These are phyloP conservation scores for Anguilla obscura DNA, from an alignment of 2,797 vertebrate genomes.

Conservation along the genomic window DNA sequence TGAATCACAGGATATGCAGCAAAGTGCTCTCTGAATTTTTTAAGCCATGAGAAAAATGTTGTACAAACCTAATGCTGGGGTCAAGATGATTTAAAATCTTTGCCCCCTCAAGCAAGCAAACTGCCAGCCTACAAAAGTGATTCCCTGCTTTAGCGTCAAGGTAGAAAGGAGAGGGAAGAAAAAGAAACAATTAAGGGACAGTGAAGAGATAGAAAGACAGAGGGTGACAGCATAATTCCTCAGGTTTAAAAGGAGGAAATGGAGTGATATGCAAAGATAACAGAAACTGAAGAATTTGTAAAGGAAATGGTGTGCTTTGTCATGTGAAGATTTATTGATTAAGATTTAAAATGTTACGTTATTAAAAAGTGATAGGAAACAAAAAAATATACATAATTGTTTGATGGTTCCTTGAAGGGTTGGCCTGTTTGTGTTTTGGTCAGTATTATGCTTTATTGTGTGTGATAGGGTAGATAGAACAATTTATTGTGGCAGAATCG, in stretches of 20 bases:
- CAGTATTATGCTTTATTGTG: constrained; percentile 33
- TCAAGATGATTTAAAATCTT: constrained; percentile 64
- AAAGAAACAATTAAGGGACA: not conserved
- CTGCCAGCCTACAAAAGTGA: not conserved
- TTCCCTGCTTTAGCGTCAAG: not conserved
- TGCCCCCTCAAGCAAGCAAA: not conserved
- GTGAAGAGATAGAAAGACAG: not conserved
- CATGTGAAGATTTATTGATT: not conserved
- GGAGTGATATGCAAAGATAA: not conserved
- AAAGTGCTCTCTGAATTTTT: not conserved
- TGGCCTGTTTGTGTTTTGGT: constrained; percentile 27
- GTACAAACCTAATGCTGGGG: constrained; percentile 64
- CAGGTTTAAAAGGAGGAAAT: constrained; percentile 24
- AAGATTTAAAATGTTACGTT: not conserved
- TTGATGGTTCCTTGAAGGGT: constrained; percentile 6
- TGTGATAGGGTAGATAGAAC: constrained; percentile 20
- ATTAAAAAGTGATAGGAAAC: constrained; percentile 1
- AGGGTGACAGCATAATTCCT: constrained; percentile 28
- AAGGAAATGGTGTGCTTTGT: not conserved
- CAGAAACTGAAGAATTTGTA: not conserved
- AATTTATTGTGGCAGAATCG: constrained; percentile 36
- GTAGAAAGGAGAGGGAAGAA: not conserved
- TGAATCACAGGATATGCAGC: not conserved
- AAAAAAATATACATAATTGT: not conserved
- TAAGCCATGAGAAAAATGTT: not conserved